These are phyloP conservation scores for Hippotragus niger DNA, from an alignment of 2,113 vertebrate species.

Conservation along the genomic window DNA sequence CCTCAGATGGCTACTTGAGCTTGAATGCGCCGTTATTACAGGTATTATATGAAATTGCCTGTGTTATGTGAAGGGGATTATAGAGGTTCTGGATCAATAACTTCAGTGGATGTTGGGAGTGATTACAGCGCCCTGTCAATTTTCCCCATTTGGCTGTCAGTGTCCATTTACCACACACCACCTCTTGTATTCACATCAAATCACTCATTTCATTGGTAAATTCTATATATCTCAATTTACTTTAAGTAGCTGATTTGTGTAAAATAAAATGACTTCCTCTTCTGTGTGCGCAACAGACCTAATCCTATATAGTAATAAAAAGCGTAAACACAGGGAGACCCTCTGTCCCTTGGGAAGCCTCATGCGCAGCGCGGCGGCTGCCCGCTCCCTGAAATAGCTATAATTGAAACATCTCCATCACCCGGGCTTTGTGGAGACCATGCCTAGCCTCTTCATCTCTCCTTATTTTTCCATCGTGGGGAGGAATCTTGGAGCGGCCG, in stretches of 20 bases:
- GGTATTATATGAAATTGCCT: constrained; percentile 99
- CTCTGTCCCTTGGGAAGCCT: constrained; percentile 60
- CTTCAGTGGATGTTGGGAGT: constrained; percentile 94
- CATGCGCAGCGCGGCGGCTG: neutral
- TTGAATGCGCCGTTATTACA: constrained; percentile 96
- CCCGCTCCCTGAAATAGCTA: constrained; percentile 5
- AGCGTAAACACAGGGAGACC: constrained; percentile 30
- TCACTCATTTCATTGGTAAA: constrained; percentile 90
- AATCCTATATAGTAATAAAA: constrained; percentile 74
- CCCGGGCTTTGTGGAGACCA: neutral
- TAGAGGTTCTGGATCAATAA: constrained; percentile 97
- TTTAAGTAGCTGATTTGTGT: constrained; percentile 90
- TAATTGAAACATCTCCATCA: neutral
- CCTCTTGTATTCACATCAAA: constrained; percentile 89
- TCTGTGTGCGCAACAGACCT: constrained; percentile 71
- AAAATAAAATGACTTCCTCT: constrained; percentile 87
- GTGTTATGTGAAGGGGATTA: constrained; percentile 97
- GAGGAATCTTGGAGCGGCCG: neutral
- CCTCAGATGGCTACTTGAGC: constrained; percentile 93
- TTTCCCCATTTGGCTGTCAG: constrained; percentile 90
- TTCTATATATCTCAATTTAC: constrained; percentile 91
- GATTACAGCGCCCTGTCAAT: constrained; percentile 96
- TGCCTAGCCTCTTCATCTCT: neutral
- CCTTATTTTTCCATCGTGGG: neutral
- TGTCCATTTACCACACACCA: constrained; percentile 87